Conservation (phyloP, 1,140 invertebrate species). For the Latrodectus geometricus region DNA sequence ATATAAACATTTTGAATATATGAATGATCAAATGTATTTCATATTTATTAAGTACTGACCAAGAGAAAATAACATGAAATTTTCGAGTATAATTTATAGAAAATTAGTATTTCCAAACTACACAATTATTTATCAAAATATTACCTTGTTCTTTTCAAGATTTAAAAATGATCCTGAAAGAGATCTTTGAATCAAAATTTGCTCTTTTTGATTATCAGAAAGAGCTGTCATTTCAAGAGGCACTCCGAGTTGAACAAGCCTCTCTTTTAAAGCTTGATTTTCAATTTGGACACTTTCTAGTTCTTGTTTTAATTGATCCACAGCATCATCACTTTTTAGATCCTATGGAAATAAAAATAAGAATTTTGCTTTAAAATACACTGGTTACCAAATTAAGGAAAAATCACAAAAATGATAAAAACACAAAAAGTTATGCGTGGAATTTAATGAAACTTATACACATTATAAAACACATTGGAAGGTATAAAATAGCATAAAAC, state of each 20-base stretch:
- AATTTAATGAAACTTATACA: too few relatives aligned
- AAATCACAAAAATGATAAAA: too few relatives aligned
- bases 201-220: conserved; percentile 62
- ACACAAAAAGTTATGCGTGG: too few relatives aligned
- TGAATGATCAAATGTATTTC: too few relatives aligned
- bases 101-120: too few relatives aligned
- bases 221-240: conserved; percentile 56
- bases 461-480: too few relatives aligned
- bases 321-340: conserved; percentile 55
- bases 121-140: neutral
- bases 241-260: conserved; percentile 77
- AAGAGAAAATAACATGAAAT: too few relatives aligned
- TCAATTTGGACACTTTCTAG: conserved; percentile 70
- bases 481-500: too few relatives aligned
- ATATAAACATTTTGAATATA: too few relatives aligned
- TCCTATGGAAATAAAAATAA: neutral
- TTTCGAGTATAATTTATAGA: too few relatives aligned
- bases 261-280: conserved; percentile 79
- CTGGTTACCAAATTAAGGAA: too few relatives aligned
- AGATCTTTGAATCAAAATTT: conserved; percentile 54
- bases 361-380: neutral
- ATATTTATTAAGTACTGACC: too few relatives aligned
- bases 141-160: conserved; percentile 47
- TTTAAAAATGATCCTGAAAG: conserved; percentile 53
- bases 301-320: conserved; percentile 57